A percentile compares a stretch with the other conserved stretches of the same genome.
Evolutionary conservation across 1,140 invertebrate genomes (phyloP).

Genomic region (Diachasma alloeum): DNA sequence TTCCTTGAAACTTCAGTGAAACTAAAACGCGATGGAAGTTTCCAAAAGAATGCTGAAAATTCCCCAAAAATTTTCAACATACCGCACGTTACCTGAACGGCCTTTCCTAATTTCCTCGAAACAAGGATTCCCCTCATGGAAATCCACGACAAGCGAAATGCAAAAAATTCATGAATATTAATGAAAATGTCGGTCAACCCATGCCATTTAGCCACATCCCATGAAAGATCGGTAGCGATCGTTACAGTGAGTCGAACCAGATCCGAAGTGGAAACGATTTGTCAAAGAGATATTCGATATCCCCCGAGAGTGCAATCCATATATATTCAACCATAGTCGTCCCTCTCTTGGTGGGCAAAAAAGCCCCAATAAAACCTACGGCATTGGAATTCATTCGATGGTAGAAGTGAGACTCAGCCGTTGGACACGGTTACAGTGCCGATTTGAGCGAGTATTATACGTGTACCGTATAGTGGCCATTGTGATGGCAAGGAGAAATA

Average conservation of each 20-base stretch:
- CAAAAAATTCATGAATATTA: too few species aligned
- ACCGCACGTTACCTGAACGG: too few species aligned
- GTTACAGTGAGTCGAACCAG: slow-evolving; percentile 14
- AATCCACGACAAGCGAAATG: too few species aligned
- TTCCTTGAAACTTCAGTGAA: too few species aligned
- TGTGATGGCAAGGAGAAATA: slow-evolving; percentile 4
- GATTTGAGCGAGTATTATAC: slow-evolving; percentile 4
- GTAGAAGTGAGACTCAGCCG: neutral
- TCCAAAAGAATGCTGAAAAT: too few species aligned
- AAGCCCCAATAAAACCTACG: slow-evolving; percentile 1
- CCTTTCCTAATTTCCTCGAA: too few species aligned
- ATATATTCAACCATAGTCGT: neutral
- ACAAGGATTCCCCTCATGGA: too few species aligned
- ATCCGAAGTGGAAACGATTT: slow-evolving; percentile 9
- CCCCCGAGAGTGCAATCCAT: neutral
- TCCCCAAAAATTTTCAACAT: too few species aligned
- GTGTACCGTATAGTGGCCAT: neutral
- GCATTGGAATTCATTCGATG: slow-evolving; percentile 3
- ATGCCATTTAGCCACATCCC: slow-evolving; percentile 3
- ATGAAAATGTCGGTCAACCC: slow-evolving; percentile 8
- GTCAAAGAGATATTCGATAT: slow-evolving; percentile 10
- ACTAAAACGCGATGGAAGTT: too few species aligned
- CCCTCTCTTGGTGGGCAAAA: neutral
- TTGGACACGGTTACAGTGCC: neutral
- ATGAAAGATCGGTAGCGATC: neutral